Evolutionary conservation across 2,797 vertebrate species (phyloP).

Genomic region (Synanceia verrucosa): DNA sequence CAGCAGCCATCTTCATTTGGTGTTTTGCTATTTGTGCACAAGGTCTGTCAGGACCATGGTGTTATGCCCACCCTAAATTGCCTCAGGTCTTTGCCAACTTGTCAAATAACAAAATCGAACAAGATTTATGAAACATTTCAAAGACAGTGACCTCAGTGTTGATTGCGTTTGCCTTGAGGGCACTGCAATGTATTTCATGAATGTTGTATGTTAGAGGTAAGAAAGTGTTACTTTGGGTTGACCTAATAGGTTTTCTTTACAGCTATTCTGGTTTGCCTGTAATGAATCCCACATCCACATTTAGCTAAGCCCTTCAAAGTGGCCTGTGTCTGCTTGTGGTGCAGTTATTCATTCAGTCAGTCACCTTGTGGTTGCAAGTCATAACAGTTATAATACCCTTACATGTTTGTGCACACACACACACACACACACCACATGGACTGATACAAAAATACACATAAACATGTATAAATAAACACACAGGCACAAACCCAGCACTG

Average conservation of each 20-base stretch:
- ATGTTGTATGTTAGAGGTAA: constrained; percentile 10
- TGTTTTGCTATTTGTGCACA: constrained; percentile 64
- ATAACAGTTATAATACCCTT: constrained; percentile 62
- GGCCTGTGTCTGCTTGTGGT: constrained; percentile 47
- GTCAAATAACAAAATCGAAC: constrained; percentile 34
- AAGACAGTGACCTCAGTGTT: constrained; percentile 7
- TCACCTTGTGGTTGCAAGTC: constrained; percentile 65
- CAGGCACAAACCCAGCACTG: constrained; percentile 24
- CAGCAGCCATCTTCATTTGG: constrained; percentile 67
- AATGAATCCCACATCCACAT: constrained; percentile 64
- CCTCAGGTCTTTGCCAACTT: constrained; percentile 27
- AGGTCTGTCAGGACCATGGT: constrained; percentile 47
- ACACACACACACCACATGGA: constrained; percentile 17
- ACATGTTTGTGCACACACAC: constrained; percentile 16
- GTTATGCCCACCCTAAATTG: constrained; percentile 32
- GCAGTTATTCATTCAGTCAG: constrained; percentile 60
- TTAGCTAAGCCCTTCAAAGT: constrained; percentile 69
- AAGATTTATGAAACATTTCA: constrained; percentile 6
- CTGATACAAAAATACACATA: constrained; percentile 52
- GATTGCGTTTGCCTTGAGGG: background rate
- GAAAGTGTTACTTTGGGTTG: constrained; percentile 26
- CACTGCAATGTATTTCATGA: background rate
- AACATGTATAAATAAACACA: constrained; percentile 55
- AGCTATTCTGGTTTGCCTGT: constrained; percentile 64
- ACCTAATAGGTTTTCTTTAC: constrained; percentile 51